Percentiles rank a stretch among this genome's conserved stretches.
phyloP scores from a whole-genome alignment of 2,888 invertebrate species.

The Dasysyrphus tricinctus region DNA sequence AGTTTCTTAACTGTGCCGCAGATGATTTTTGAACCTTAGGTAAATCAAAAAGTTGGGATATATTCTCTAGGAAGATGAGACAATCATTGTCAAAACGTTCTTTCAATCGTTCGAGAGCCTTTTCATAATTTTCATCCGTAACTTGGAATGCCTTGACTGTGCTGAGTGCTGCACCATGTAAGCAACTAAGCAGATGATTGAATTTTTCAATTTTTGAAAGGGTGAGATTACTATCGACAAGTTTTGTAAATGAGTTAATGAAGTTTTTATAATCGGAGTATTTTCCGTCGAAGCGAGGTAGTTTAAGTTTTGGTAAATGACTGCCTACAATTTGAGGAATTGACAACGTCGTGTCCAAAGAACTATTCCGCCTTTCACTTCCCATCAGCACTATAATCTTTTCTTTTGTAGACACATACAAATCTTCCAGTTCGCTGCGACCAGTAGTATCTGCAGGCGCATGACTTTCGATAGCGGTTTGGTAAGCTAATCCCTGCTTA shows the following conservation, averaged over 20 bases:
- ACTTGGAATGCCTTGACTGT: no score
- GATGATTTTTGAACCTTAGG: no score
- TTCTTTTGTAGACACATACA: neutral
- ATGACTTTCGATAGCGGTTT: no score
- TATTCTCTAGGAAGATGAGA: no score
- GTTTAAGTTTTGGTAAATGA: slow-evolving; percentile 38
- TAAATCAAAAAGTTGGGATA: slow-evolving; percentile 13
- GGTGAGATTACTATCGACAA: slow-evolving; percentile 30
- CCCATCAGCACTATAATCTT: neutral
- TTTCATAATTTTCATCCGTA: no score
- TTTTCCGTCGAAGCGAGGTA: slow-evolving; percentile 34
- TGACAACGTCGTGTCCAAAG: slow-evolving; percentile 15
- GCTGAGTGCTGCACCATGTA: no score
- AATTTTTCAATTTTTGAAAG: slow-evolving; percentile 56
- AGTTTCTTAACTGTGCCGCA: neutral
- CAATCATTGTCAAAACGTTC: no score
- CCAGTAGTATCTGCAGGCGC: neutral
- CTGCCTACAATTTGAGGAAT: slow-evolving; percentile 13
- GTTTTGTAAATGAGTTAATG: slow-evolving; percentile 43
- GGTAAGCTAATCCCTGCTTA: no score
- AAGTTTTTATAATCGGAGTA: slow-evolving; percentile 58
- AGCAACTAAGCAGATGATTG: no score
- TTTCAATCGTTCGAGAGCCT: no score
- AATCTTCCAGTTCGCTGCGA: neutral
- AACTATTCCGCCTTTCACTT: neutral